Evolutionary conservation across 2,113 vertebrate genomes (phyloP), one percentile per base, ranked within the genome.

Genomic region (Tupaia tana): DNA sequence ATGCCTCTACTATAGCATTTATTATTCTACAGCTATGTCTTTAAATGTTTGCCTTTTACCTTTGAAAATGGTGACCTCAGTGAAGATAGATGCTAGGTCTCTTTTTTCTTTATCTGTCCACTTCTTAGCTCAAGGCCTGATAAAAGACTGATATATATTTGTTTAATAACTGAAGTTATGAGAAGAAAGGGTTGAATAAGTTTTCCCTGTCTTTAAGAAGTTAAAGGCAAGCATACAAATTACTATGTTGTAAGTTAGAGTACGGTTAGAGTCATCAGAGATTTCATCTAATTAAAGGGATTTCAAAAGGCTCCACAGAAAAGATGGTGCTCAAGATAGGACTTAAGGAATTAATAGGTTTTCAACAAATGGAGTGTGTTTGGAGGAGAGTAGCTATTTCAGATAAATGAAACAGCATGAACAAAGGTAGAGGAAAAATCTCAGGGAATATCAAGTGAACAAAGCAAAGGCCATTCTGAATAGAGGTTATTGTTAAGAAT

Each of bases 261-360:
- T 75, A 83, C 69, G n/a, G 89, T 96, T 95, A 89, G 75, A 96
- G 63, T 96, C 97, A 93, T 96, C 89, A 74, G 95, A 97, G 95
- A 96, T 97, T 96, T 95, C 94, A 95, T 96, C 95, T 96, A 96
- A 97, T 97, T 97, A 97, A 97, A 89, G 93, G 86, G 89, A 96
- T 97, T 97, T 96, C 91, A 94, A 97, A 97, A 97, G 77, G 81
- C 96, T 96, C 96, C 94, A 78, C 80, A 95, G 96, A 97, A 95
- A 96, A 97, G 96, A 97, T 97, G 95, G 94, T 94, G 91, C 96
- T 97, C 83, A 83, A 95, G 97, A 95, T 97, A 96, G 90, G 95
- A 97, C 91, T 96, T 97, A 96, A 90, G 95, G 96, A 97, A 97
- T 96, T 97, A 97, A 97, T 96, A 97, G 96, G 80, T 96, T 97